A percentile compares a stretch with the other conserved stretches of the same genome.
These are phyloP conservation scores for Lordiphosa collinella DNA, from an alignment of 1,140 invertebrate species.

Conservation along the genomic window DNA sequence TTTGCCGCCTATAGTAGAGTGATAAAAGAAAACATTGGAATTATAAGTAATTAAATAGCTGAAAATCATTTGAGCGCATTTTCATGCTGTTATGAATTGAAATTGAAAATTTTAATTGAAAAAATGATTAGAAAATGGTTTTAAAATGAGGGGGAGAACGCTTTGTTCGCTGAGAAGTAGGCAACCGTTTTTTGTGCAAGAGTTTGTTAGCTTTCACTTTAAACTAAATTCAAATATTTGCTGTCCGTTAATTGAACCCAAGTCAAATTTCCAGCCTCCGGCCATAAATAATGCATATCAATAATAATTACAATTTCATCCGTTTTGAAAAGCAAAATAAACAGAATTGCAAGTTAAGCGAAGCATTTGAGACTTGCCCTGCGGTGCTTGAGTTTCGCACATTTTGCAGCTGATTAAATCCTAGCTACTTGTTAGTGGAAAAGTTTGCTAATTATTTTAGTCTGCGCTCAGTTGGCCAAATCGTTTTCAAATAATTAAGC, in stretches of 20 bases:
- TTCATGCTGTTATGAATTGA: conserved; percentile 20
- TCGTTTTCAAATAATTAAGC: conserved; percentile 33
- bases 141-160: not conserved
- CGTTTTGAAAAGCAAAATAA: not conserved
- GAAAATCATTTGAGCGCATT: conserved; percentile 24
- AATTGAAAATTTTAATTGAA: conserved; percentile 30
- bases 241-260: conserved; percentile 14
- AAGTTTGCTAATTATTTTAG: conserved; percentile 33
- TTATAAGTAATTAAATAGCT: conserved; percentile 2
- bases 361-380: not conserved
- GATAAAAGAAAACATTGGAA: no score
- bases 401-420: no score
- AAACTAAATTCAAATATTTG: conserved; percentile 35
- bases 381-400: no score
- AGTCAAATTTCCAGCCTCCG: conserved; percentile 9
- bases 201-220: no score
- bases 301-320: conserved; percentile 18
- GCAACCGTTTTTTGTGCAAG: no score
- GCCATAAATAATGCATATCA: not conserved
- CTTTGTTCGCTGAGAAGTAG: not conserved
- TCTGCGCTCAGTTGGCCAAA: conserved; percentile 2
- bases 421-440: not conserved
- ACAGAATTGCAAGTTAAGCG: not conserved
- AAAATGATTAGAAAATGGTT: conserved; percentile 2
- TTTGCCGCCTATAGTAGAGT: no score